These are phyloP conservation scores for Ceyx melanurus DNA, from an alignment of 2,113 vertebrate genomes.

Conservation along the genomic window DNA sequence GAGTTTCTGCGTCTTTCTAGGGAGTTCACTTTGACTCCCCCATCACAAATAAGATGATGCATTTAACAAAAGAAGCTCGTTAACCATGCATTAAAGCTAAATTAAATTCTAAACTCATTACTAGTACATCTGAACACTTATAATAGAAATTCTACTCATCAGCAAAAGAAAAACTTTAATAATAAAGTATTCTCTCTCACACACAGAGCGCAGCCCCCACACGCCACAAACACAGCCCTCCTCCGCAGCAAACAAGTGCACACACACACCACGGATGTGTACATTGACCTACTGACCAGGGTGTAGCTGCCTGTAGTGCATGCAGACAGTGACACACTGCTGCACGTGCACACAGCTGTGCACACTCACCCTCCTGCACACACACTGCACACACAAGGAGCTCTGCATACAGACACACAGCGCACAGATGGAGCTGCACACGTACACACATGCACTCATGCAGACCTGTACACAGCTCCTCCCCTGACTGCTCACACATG, in stretches of 20 bases:
- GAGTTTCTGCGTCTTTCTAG: no score
- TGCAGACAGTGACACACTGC: not conserved
- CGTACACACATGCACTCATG: no score
- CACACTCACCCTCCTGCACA: not conserved
- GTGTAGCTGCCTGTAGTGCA: not conserved
- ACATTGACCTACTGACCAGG: not conserved
- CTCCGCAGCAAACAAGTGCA: not conserved
- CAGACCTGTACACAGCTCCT: not conserved
- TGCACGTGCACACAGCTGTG: not conserved
- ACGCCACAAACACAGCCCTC: not conserved
- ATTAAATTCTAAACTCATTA: no score
- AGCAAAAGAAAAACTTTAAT: no score
- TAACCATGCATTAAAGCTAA: no score
- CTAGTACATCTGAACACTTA: no score
- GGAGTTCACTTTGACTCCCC: no score
- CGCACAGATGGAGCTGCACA: not conserved
- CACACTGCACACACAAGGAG: not conserved
- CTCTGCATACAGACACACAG: rapidly evolving
- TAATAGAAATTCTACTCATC: no score
- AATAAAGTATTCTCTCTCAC: not conserved
- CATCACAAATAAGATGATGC: no score
- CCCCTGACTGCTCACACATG: not conserved
- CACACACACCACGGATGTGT: not conserved
- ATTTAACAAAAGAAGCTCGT: no score
- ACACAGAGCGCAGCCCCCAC: not conserved